phyloP scores from a whole-genome alignment of 2,113 vertebrate species.

The Phasianus colchicus region DNA sequence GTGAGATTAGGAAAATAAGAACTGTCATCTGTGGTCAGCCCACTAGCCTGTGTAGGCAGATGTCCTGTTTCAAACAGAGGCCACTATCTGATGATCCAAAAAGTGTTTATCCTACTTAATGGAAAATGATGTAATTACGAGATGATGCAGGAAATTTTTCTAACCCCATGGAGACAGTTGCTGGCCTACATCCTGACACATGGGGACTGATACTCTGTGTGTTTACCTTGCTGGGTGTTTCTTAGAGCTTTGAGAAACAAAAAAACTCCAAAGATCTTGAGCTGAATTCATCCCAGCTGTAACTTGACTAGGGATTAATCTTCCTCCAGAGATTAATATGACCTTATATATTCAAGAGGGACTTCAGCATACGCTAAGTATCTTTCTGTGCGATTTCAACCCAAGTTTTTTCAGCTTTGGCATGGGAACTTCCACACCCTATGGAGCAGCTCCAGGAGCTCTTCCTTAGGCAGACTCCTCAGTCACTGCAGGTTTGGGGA shows the following conservation, averaged over 20 bases:
- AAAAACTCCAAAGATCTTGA: neutral
- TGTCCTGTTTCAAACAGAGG: neutral
- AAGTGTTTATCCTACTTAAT: neutral
- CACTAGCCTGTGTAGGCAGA: neutral
- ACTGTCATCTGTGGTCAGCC: neutral
- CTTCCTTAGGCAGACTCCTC: neutral
- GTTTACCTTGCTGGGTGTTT: neutral
- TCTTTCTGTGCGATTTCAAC: neutral
- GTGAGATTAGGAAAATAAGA: neutral
- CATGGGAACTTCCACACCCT: neutral
- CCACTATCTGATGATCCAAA: neutral
- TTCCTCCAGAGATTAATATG: neutral
- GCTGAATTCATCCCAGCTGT: neutral
- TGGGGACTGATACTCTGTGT: neutral
- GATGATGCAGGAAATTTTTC: neutral
- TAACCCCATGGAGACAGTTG: neutral
- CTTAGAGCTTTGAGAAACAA: neutral
- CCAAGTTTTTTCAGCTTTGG: neutral
- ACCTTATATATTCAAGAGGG: neutral
- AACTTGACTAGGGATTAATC: neutral
- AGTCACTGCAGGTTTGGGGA: neutral
- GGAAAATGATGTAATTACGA: neutral
- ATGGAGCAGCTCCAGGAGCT: accelerated
- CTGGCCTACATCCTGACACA: neutral
- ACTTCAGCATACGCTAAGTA: neutral